These are phyloP conservation scores for Drosophila mayaguana DNA, from an alignment of 2,888 invertebrate genomes.

Conservation along the genomic window DNA sequence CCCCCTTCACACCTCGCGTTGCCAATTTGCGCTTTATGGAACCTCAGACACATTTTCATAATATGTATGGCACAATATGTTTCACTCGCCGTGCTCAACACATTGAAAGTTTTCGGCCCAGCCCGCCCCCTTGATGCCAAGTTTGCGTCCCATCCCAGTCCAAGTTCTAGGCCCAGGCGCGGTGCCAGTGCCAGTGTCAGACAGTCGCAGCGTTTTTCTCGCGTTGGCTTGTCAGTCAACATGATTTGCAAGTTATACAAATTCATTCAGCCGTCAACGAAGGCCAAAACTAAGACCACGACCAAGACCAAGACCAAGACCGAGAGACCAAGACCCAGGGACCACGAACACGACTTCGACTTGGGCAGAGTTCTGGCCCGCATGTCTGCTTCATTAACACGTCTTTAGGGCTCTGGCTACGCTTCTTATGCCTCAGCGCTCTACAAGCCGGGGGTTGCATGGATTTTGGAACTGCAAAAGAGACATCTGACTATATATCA, in stretches of 20 bases:
- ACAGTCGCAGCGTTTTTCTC: constrained; percentile 20
- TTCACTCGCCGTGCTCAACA: constrained; percentile 59
- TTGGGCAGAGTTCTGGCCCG: constrained; percentile 50
- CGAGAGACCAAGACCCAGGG: constrained; percentile 24
- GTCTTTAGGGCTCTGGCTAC: constrained; percentile 53
- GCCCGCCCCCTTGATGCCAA: not conserved
- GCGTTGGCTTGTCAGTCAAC: constrained; percentile 69
- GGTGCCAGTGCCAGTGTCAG: constrained; percentile 6
- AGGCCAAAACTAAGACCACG: constrained; percentile 19
- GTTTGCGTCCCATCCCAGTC: not conserved
- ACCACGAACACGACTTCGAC: constrained; percentile 44
- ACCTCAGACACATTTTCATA: constrained; percentile 58
- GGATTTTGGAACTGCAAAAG: not conserved
- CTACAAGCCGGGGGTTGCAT: constrained; percentile 14
- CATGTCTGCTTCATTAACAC: constrained; percentile 81
- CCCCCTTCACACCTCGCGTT: not conserved
- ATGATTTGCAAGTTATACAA: constrained; percentile 79
- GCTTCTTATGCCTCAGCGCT: constrained; percentile 31
- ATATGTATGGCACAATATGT: constrained; percentile 65
- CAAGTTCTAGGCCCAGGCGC: not conserved
- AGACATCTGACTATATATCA: not conserved
- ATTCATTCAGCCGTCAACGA: constrained; percentile 70
- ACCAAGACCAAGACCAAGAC: constrained; percentile 17
- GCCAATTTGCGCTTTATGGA: constrained; percentile 26
- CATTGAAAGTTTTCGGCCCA: constrained; percentile 53